These are phyloP conservation scores for Nesidiocoris tenuis DNA, from an alignment of 2,888 invertebrate species.

Conservation along the genomic window DNA sequence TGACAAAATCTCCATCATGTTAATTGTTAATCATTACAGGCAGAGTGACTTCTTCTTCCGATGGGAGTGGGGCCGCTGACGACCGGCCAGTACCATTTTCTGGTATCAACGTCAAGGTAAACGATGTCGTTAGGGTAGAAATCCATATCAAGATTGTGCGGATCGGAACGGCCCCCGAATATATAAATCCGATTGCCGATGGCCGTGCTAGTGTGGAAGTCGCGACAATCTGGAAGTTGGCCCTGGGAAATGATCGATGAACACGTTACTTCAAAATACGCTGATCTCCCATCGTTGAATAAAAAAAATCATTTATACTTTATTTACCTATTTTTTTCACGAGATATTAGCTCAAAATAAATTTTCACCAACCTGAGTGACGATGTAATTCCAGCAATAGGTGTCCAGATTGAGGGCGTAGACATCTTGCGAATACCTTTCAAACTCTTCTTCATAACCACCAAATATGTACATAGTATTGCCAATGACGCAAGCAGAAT, in stretches of 20 bases:
- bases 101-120: constrained; percentile 70
- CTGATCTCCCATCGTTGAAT: background rate
- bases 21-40: constrained; percentile 73
- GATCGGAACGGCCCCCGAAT: constrained; percentile 85
- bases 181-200: constrained; percentile 79
- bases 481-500: constrained; percentile 79
- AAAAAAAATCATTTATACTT: background rate
- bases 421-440: constrained; percentile 76
- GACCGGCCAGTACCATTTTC: constrained; percentile 67
- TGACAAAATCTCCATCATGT: too few species aligned
- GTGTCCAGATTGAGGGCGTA: constrained; percentile 72
- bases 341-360: background rate
- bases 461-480: constrained; percentile 86
- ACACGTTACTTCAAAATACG: too few species aligned
- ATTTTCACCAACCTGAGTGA: constrained; percentile 55
- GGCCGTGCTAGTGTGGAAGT: constrained; percentile 84
- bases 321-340: too few species aligned
- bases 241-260: constrained; percentile 56
- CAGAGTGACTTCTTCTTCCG: constrained; percentile 86
- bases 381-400: constrained; percentile 68
- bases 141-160: constrained; percentile 64
- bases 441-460: constrained; percentile 82
- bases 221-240: constrained; percentile 64
- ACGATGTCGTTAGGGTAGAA: constrained; percentile 75
- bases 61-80: constrained; percentile 67